A percentile compares a stretch with the other conserved stretches of the same genome.
phyloP scores from a whole-genome alignment of 1,140 invertebrate genomes.

The Glomeris maerens region DNA sequence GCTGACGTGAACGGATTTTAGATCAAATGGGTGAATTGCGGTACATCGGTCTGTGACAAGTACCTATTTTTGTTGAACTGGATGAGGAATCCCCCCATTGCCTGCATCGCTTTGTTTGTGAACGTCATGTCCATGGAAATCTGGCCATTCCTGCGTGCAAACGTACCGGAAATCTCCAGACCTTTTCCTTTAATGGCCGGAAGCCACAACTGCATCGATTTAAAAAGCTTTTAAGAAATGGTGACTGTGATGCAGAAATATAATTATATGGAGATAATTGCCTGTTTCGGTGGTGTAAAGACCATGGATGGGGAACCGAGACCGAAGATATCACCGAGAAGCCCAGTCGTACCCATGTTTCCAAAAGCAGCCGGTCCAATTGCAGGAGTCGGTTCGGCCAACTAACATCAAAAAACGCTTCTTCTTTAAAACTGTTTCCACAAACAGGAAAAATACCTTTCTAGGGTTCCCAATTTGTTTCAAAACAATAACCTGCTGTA shows the following conservation, averaged over 20 bases:
- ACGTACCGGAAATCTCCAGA: conserved; percentile 93
- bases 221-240: conserved; percentile 5
- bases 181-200: conserved; percentile 92
- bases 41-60: neutral
- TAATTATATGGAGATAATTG: conserved; percentile 20
- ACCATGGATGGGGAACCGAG: conserved; percentile 47
- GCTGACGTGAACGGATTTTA: conserved; percentile 36
- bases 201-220: conserved; percentile 54
- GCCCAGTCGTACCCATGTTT: conserved; percentile 40
- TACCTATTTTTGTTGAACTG: conserved; percentile 94
- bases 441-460: too few species aligned
- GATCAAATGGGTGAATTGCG: neutral
- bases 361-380: too few species aligned
- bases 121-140: conserved; percentile 94
- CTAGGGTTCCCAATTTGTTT: too few species aligned
- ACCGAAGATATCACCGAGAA: conserved; percentile 85
- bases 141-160: conserved; percentile 67
- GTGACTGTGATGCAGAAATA: too few species aligned
- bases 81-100: conserved; percentile 90
- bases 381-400: too few species aligned
- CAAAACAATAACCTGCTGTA: too few species aligned
- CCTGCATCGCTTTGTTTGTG: conserved; percentile 95
- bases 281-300: conserved; percentile 63
- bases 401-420: too few species aligned
- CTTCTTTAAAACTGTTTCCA: too few species aligned